Conservation (phyloP, 2,113 vertebrate species). For the Prolemur simus region DNA sequence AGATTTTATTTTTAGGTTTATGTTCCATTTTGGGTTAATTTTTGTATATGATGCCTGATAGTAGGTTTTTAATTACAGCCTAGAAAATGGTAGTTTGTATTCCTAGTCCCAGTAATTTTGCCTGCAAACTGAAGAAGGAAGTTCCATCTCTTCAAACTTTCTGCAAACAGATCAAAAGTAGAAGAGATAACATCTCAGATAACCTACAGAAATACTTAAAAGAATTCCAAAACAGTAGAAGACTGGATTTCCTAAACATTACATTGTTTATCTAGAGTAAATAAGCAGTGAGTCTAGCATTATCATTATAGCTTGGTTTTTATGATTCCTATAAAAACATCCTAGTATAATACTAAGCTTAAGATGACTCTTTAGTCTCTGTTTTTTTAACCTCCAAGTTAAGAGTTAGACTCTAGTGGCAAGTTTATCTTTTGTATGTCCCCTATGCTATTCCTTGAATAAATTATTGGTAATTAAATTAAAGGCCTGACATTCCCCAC, state of each 20-base stretch:
- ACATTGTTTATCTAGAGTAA: conserved; percentile 51
- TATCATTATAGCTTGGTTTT: conserved; percentile 38
- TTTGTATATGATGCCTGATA: background rate
- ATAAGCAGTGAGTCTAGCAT: conserved; percentile 30
- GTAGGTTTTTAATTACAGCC: background rate
- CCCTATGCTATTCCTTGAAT: background rate
- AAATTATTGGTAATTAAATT: conserved; percentile 33
- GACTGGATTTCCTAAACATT: conserved; percentile 27
- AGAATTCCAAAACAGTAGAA: conserved; percentile 36
- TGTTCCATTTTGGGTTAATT: background rate
- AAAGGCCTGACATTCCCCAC: background rate
- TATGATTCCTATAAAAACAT: conserved; percentile 53
- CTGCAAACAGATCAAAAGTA: conserved; percentile 17
- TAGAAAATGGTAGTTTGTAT: background rate
- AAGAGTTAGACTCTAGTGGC: conserved; percentile 21
- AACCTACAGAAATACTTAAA: conserved; percentile 23
- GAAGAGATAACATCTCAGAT: conserved; percentile 16
- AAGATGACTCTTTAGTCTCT: conserved; percentile 35
- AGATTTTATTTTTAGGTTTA: background rate
- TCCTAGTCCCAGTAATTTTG: background rate
- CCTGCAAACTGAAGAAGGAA: background rate
- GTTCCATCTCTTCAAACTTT: background rate
- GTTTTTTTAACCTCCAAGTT: conserved; percentile 25
- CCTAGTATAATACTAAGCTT: conserved; percentile 1
- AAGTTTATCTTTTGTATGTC: conserved; percentile 38